These are phyloP conservation scores for Nemotelus pantherinus DNA, from an alignment of 2,888 invertebrate genomes.

Conservation along the genomic window DNA sequence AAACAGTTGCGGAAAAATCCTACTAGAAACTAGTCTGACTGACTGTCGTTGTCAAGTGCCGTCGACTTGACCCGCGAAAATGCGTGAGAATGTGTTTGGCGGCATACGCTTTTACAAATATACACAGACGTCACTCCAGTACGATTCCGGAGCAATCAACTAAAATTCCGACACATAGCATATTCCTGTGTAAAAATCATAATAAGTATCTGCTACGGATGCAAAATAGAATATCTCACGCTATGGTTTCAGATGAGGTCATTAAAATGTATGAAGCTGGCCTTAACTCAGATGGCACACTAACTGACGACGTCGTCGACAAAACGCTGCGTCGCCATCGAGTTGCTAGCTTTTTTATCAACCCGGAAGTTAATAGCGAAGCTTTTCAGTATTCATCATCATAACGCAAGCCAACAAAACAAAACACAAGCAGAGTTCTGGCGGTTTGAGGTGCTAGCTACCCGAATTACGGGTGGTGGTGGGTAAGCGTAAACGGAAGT, in stretches of 20 bases:
- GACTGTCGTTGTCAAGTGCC: background rate
- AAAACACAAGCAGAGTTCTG: too few species aligned
- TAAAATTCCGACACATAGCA: slow-evolving; percentile 30
- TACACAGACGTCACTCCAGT: background rate
- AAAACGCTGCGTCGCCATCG: background rate
- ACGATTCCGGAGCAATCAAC: background rate
- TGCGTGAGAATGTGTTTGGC: background rate
- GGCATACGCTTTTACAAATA: background rate
- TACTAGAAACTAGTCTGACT: slow-evolving; percentile 1
- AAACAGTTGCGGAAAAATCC: background rate
- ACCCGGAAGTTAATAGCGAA: slow-evolving; percentile 30
- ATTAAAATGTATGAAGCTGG: slow-evolving; percentile 17
- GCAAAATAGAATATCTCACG: background rate
- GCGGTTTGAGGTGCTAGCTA: too few species aligned
- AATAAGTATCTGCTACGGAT: background rate
- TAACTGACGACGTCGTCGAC: background rate
- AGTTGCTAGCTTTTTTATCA: slow-evolving; percentile 7
- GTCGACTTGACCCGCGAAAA: slow-evolving; percentile 33
- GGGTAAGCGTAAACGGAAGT: too few species aligned
- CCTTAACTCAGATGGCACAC: background rate
- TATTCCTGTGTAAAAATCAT: slow-evolving; percentile 7
- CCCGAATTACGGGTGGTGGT: too few species aligned
- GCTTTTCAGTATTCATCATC: background rate
- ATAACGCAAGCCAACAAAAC: background rate
- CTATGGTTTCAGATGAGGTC: slow-evolving; percentile 25